A percentile compares a stretch with the other conserved stretches of the same genome.
phyloP scores from a whole-genome alignment of 2,797 vertebrate species.

The Phyllotis vaccarum region DNA sequence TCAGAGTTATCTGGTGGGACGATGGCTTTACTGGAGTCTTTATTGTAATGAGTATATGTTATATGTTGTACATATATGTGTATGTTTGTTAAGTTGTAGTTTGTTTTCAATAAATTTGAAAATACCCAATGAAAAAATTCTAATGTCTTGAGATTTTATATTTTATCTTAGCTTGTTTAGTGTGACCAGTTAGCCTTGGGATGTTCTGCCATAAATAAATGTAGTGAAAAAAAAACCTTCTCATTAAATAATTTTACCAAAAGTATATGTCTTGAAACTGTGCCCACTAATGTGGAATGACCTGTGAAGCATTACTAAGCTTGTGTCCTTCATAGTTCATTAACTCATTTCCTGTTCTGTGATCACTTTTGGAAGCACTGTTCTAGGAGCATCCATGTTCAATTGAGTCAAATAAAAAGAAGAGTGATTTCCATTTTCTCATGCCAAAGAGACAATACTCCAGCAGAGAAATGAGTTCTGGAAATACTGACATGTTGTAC shows the following conservation, averaged over 20 bases:
- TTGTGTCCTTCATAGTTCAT: background rate
- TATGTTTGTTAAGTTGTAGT: background rate
- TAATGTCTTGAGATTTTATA: background rate
- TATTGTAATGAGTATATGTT: background rate
- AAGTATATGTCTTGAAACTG: background rate
- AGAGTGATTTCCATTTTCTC: constrained; percentile 9
- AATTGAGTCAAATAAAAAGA: constrained; percentile 38
- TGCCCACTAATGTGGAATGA: background rate
- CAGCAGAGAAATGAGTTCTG: constrained; percentile 18
- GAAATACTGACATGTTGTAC: background rate
- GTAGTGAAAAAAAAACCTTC: background rate
- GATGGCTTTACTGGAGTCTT: background rate
- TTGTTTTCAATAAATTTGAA: constrained; percentile 49
- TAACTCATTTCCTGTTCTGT: background rate
- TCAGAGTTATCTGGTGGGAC: constrained; percentile 2
- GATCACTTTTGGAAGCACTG: background rate
- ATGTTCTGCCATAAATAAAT: background rate
- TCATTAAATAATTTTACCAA: background rate
- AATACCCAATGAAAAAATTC: background rate
- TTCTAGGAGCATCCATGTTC: background rate
- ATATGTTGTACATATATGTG: background rate
- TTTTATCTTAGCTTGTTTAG: background rate
- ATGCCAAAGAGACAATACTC: background rate
- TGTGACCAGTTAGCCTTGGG: constrained; percentile 17
- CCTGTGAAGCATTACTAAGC: background rate